phyloP scores from a whole-genome alignment of 2,888 invertebrate genomes.

The Philhelius pedissequus region DNA sequence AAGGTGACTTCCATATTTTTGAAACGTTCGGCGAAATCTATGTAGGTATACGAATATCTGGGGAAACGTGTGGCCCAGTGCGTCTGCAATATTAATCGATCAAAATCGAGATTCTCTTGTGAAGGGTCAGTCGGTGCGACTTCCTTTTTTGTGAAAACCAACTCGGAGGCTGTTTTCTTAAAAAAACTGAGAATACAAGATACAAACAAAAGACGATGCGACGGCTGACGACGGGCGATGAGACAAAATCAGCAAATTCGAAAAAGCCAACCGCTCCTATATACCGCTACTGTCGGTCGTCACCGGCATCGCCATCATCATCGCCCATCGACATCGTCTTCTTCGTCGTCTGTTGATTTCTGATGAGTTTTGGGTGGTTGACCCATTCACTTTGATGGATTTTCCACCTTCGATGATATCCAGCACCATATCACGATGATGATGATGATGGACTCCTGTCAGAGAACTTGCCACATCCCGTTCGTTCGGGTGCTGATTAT shows the following conservation, averaged over 20 bases:
- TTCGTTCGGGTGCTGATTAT: slow-evolving; percentile 69
- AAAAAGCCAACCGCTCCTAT: slow-evolving; percentile 6
- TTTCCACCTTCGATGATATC: slow-evolving; percentile 62
- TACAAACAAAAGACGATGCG: slow-evolving; percentile 19
- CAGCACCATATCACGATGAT: slow-evolving; percentile 7
- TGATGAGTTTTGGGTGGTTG: slow-evolving; percentile 69
- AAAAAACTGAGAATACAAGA: slow-evolving; percentile 6
- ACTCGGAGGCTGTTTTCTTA: slow-evolving; percentile 1
- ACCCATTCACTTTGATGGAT: slow-evolving; percentile 69
- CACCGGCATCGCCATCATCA: slow-evolving; percentile 5
- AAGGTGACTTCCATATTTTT: slow-evolving; percentile 30
- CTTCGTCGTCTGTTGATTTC: slow-evolving; percentile 39
- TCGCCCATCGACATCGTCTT: background rate
- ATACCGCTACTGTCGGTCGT: background rate
- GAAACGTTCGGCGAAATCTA: slow-evolving; percentile 37
- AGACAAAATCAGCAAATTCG: slow-evolving; percentile 6
- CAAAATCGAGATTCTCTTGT: slow-evolving; percentile 70
- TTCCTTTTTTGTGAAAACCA: slow-evolving; percentile 43
- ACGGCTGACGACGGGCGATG: too few relatives aligned
- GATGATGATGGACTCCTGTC: slow-evolving; percentile 66
- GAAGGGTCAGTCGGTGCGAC: slow-evolving; percentile 68
- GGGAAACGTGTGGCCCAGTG: slow-evolving; percentile 58
- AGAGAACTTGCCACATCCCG: slow-evolving; percentile 30
- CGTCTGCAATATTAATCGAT: slow-evolving; percentile 66
- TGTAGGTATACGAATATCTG: too few relatives aligned